Percentiles rank a stretch among this genome's conserved stretches.
Evolutionary conservation across 2,113 vertebrate genomes (phyloP).

Genomic region (Eretmochelys imbricata): DNA sequence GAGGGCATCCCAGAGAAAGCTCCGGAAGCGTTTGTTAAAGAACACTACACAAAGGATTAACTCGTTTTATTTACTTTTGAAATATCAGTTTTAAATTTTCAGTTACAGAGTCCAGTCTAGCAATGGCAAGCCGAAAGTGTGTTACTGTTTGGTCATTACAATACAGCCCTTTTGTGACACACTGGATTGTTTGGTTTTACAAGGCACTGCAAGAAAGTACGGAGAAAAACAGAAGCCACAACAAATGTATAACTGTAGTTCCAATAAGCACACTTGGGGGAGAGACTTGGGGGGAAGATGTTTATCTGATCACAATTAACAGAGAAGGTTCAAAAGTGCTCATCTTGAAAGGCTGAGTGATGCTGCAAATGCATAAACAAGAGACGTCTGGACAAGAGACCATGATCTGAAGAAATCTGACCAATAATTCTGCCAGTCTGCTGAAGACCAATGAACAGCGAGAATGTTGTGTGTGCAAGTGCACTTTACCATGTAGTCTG

Average conservation of each 20-base stretch:
- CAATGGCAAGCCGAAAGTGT: not conserved
- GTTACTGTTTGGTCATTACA: not conserved
- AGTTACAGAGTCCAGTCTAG: slow-evolving; percentile 53
- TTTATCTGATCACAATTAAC: not conserved
- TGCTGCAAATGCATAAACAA: fast-evolving
- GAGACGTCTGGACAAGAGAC: fast-evolving
- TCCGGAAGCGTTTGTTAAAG: fast-evolving
- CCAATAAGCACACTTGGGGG: not conserved
- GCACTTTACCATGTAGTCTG: fast-evolving
- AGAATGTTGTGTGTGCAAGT: no score
- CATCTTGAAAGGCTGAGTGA: not conserved
- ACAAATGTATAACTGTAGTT: fast-evolving
- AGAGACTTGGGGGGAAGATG: not conserved
- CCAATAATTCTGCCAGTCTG: fast-evolving
- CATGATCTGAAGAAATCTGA: not conserved
- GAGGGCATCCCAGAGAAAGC: fast-evolving
- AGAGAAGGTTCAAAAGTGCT: not conserved
- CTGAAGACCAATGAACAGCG: fast-evolving
- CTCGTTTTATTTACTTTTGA: slow-evolving; percentile 69
- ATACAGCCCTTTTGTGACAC: slow-evolving; percentile 17
- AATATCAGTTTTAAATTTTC: slow-evolving; percentile 4
- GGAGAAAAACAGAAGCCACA: not conserved
- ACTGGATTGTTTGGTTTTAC: not conserved
- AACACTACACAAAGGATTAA: not conserved
- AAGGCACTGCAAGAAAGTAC: slow-evolving; percentile 71